Conservation (phyloP, 2,113 vertebrate species). For the Albula goreensis region DNA sequence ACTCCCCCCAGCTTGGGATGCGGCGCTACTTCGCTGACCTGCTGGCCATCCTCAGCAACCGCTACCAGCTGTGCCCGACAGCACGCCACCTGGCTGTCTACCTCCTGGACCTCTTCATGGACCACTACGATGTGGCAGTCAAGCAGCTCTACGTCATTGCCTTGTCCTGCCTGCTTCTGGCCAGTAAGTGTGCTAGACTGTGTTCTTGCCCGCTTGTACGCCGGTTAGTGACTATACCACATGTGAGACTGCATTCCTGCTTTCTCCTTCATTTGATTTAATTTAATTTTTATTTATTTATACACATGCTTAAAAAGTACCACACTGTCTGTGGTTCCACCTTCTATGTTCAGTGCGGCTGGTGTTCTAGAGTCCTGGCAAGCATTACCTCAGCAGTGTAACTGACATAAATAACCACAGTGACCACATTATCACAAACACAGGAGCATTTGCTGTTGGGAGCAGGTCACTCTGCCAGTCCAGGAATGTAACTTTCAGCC, state of each 20-base stretch:
- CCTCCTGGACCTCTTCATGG: slow-evolving; percentile 89
- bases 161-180: slow-evolving; percentile 84
- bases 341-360: no score
- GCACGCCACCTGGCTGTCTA: slow-evolving; percentile 85
- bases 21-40: slow-evolving; percentile 83
- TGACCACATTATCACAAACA: no score
- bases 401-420: no score
- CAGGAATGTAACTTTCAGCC: background rate
- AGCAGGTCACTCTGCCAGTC: background rate
- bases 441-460: background rate
- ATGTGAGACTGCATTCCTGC: no score
- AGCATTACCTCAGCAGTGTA: no score
- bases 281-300: no score
- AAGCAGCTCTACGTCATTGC: slow-evolving; percentile 82
- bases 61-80: slow-evolving; percentile 78
- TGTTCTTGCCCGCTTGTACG: background rate
- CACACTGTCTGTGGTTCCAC: no score
- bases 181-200: slow-evolving; percentile 71
- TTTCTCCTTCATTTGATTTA: no score
- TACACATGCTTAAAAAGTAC: no score
- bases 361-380: no score
- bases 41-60: slow-evolving; percentile 80
- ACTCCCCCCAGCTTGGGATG: slow-evolving; percentile 86
- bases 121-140: slow-evolving; percentile 78
- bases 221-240: no score